Evolutionary conservation across 1,140 invertebrate species (phyloP).

Genomic region (Drosophila bipectinata): DNA sequence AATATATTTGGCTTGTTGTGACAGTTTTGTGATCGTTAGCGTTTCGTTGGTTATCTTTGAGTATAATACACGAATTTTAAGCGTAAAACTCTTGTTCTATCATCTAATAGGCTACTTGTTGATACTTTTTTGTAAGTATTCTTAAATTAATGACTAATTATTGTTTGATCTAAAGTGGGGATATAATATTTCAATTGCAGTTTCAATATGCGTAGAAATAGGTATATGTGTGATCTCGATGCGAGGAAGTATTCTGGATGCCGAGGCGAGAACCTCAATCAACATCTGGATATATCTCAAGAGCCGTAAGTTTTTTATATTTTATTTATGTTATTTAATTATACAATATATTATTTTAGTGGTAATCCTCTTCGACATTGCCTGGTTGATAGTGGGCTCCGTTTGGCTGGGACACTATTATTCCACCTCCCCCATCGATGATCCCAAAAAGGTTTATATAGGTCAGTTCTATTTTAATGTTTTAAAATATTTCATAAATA

Average conservation of each 20-base stretch:
- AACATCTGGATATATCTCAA: slow-evolving; percentile 93
- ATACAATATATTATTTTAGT: slow-evolving; percentile 84
- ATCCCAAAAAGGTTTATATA: slow-evolving; percentile 90
- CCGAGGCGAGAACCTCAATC: slow-evolving; percentile 89
- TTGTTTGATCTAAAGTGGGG: not conserved
- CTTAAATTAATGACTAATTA: not conserved
- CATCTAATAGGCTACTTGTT: slow-evolving; percentile 90
- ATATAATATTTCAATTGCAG: slow-evolving; percentile 76
- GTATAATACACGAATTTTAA: slow-evolving; percentile 86
- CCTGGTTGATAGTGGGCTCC: slow-evolving; percentile 90
- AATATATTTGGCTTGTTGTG: slow-evolving; percentile 10
- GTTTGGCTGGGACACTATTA: slow-evolving; percentile 91
- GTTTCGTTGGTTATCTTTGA: slow-evolving; percentile 86
- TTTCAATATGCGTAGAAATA: slow-evolving; percentile 89
- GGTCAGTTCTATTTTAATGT: slow-evolving; percentile 86
- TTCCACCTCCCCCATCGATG: slow-evolving; percentile 87
- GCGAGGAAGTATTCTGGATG: slow-evolving; percentile 92
- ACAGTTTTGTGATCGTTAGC: slow-evolving; percentile 77
- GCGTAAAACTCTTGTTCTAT: slow-evolving; percentile 87
- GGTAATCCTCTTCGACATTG: slow-evolving; percentile 90
- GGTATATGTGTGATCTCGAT: slow-evolving; percentile 91
- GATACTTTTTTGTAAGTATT: slow-evolving; percentile 85
- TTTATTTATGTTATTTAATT: not conserved
- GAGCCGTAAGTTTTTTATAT: slow-evolving; percentile 86
- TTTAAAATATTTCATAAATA: not conserved